phyloP scores from a whole-genome alignment of 2,888 invertebrate genomes.

The Hetaerina titia region DNA sequence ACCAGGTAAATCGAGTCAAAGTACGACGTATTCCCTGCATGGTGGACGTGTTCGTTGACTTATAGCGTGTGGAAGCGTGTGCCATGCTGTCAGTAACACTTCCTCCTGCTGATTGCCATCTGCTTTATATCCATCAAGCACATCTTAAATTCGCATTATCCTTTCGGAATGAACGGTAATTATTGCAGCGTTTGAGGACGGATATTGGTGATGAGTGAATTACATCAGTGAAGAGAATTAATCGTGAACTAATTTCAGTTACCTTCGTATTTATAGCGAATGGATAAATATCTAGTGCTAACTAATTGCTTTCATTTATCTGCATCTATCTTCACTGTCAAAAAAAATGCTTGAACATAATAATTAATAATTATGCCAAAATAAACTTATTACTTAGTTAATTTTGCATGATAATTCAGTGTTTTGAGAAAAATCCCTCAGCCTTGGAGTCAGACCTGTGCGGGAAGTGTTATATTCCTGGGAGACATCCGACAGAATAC shows the following conservation, averaged over 20 bases:
- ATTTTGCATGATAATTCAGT: too few species aligned
- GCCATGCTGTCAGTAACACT: not conserved
- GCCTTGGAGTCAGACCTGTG: too few species aligned
- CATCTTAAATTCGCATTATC: not conserved
- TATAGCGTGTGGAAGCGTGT: not conserved
- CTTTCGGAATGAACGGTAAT: not conserved
- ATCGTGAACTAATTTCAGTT: not conserved
- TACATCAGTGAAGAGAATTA: not conserved
- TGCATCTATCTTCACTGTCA: too few species aligned
- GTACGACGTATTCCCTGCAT: not conserved
- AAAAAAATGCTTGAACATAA: too few species aligned
- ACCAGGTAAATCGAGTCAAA: not conserved
- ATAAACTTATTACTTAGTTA: too few species aligned
- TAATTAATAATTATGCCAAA: too few species aligned
- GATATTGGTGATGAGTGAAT: not conserved
- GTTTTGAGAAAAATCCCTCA: too few species aligned
- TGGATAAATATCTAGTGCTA: too few species aligned
- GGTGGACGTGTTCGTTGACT: slow-evolving; percentile 9
- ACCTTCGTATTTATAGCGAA: too few species aligned
- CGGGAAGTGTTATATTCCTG: too few species aligned
- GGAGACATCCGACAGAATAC: too few species aligned
- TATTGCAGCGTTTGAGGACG: not conserved
- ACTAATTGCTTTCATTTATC: too few species aligned
- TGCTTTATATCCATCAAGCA: not conserved
- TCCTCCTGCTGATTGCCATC: not conserved